Percentiles rank a stretch among this genome's conserved stretches.
Evolutionary conservation across 1,140 invertebrate species (phyloP).

Genomic region (Pentalonia nigronervosa): DNA sequence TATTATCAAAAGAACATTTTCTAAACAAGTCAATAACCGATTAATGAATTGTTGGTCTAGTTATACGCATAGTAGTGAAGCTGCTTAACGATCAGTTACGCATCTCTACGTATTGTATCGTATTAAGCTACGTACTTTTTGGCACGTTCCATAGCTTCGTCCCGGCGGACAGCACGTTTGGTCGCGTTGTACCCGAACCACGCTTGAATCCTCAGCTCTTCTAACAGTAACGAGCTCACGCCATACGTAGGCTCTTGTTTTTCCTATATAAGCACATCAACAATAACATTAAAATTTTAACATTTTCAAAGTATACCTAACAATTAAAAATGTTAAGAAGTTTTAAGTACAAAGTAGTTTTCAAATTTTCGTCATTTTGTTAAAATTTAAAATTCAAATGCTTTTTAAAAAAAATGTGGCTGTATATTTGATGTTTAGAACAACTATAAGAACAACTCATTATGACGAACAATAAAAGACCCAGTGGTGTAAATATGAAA

Average conservation of each 20-base stretch:
- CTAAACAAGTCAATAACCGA: not conserved
- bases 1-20: not conserved
- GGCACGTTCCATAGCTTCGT: slow-evolving; percentile 71
- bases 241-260: slow-evolving; percentile 66
- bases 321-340: not conserved
- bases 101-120: not conserved
- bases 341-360: not conserved
- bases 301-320: not conserved
- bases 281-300: not conserved
- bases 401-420: too few species aligned
- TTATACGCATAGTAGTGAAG: not conserved
- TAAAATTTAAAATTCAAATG: not conserved
- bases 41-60: not conserved
- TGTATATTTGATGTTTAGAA: too few species aligned
- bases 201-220: slow-evolving; percentile 75
- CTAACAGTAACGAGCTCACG: slow-evolving; percentile 68
- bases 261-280: slow-evolving; percentile 54
- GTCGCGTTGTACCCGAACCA: slow-evolving; percentile 72
- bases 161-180: slow-evolving; percentile 71
- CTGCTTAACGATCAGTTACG: too few species aligned
- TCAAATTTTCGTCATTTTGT: not conserved
- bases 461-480: too few species aligned
- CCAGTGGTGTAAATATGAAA: not conserved
- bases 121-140: slow-evolving; percentile 68
- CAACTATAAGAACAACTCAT: too few species aligned